These are phyloP conservation scores for Carcharodon carcharias DNA, from an alignment of 2,797 vertebrate genomes.

Conservation along the genomic window DNA sequence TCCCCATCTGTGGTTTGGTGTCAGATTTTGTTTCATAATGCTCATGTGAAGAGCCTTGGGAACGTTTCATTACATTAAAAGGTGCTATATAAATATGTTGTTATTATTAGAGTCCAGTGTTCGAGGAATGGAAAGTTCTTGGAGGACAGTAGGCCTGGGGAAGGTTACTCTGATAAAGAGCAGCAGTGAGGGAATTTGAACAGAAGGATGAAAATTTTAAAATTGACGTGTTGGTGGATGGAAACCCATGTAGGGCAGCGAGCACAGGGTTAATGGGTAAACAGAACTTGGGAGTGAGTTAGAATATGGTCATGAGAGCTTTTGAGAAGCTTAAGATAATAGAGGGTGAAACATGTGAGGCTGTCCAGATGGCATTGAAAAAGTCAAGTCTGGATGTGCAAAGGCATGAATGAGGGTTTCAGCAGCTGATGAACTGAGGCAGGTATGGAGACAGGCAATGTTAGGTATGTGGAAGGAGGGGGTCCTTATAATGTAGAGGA, in stretches of 20 bases:
- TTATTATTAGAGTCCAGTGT: not conserved
- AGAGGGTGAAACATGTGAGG: not conserved
- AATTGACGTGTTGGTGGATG: not conserved
- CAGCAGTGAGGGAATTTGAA: not conserved
- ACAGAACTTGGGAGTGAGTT: not conserved
- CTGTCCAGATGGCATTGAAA: not conserved
- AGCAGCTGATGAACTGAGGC: not conserved
- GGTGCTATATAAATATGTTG: too few relatives aligned
- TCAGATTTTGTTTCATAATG: too few relatives aligned
- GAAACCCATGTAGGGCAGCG: not conserved
- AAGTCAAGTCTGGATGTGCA: not conserved
- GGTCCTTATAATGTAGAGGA: not conserved
- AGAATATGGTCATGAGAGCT: not conserved
- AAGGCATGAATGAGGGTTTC: not conserved
- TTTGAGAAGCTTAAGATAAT: not conserved
- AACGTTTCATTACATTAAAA: too few relatives aligned
- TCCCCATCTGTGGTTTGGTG: too few relatives aligned
- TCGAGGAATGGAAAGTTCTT: not conserved
- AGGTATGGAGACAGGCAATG: not conserved
- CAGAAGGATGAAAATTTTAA: not conserved
- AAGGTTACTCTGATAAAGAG: not conserved
- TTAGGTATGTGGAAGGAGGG: not conserved
- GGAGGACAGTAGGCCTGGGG: not conserved
- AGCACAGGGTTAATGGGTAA: not conserved
- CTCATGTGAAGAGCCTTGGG: too few relatives aligned